phyloP scores from a whole-genome alignment of 2,888 invertebrate genomes.

The Drosophila histrio region DNA sequence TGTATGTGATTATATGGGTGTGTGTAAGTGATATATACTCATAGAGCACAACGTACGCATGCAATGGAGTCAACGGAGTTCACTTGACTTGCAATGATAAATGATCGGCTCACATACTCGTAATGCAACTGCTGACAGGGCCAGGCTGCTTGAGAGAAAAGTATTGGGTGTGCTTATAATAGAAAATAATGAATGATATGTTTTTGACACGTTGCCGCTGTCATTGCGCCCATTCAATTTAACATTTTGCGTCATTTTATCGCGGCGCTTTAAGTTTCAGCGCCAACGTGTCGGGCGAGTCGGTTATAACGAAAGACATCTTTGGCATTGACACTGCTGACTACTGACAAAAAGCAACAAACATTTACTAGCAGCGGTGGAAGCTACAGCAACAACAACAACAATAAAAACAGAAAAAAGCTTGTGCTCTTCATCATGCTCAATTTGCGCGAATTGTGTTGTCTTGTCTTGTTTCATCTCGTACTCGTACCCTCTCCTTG shows the following conservation, averaged over 20 bases:
- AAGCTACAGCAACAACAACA: constrained; percentile 10
- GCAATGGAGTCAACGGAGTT: constrained; percentile 75
- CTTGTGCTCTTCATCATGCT: constrained; percentile 74
- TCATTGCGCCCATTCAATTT: constrained; percentile 68
- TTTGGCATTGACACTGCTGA: constrained; percentile 72
- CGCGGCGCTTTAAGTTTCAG: constrained; percentile 63
- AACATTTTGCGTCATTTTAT: constrained; percentile 48
- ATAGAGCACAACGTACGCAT: constrained; percentile 30
- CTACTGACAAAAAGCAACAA: constrained; percentile 35
- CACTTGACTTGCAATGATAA: constrained; percentile 77
- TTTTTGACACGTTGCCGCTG: constrained; percentile 75
- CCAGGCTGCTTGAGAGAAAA: constrained; percentile 25
- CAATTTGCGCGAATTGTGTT: constrained; percentile 77
- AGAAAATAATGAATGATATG: constrained; percentile 81
- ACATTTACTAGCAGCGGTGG: constrained; percentile 11
- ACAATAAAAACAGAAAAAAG: constrained; percentile 21
- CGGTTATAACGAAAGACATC: constrained; percentile 61
- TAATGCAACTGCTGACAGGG: constrained; percentile 74
- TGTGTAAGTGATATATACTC: not conserved
- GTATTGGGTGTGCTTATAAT: constrained; percentile 60
- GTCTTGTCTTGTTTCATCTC: constrained; percentile 66
- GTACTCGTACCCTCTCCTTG: constrained; percentile 26
- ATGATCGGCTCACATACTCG: constrained; percentile 62
- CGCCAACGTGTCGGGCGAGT: constrained; percentile 22
- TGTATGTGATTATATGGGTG: not conserved